Evolutionary conservation across 2,888 invertebrate species (phyloP).

Genomic region (Lepidocyrtoides sp.): DNA sequence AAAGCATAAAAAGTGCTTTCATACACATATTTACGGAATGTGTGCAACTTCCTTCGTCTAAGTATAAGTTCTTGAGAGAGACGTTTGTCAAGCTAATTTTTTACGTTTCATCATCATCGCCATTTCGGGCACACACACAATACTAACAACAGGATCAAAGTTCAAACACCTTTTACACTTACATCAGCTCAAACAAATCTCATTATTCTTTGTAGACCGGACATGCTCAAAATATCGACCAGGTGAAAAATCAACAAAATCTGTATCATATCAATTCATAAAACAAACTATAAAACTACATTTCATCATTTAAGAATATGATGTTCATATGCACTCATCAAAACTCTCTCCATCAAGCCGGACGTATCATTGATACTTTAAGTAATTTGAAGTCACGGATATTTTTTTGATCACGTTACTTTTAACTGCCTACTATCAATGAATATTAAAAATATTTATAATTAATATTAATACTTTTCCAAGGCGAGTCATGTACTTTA

Average conservation of each 20-base stretch:
- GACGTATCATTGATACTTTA: too few species aligned
- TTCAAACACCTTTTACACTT: conserved; percentile 81
- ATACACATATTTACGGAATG: neutral
- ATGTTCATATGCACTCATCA: too few species aligned
- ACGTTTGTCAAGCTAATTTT: conserved; percentile 62
- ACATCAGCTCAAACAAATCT: conserved; percentile 69
- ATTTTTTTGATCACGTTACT: too few species aligned
- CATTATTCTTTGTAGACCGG: conserved; percentile 57
- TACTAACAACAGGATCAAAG: conserved; percentile 81
- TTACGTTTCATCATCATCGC: conserved; percentile 59
- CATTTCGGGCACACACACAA: neutral
- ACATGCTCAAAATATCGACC: conserved; percentile 68
- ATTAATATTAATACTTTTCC: neutral
- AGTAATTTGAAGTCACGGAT: too few species aligned
- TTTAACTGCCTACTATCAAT: too few species aligned
- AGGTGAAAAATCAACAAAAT: conserved; percentile 75
- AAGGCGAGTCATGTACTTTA: neutral
- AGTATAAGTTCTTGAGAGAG: conserved; percentile 14
- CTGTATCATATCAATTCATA: conserved; percentile 56
- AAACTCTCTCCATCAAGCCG: too few species aligned
- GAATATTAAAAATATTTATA: too few species aligned
- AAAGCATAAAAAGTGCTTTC: neutral
- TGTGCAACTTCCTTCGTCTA: conserved; percentile 34
- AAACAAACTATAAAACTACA: neutral
- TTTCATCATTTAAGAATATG: too few species aligned